phyloP scores from a whole-genome alignment of 2,888 invertebrate species.

The Cryptophagus acutangulus region DNA sequence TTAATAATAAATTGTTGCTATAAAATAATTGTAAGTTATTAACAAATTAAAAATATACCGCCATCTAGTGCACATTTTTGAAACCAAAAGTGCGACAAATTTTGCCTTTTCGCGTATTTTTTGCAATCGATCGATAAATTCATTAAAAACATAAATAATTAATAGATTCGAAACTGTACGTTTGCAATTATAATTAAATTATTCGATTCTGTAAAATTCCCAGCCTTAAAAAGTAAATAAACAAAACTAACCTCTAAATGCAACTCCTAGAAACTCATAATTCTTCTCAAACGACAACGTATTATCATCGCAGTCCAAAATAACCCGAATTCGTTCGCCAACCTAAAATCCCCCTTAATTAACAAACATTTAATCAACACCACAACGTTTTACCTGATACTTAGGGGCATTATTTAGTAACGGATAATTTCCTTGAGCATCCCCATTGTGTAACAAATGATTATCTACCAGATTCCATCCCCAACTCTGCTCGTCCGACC shows the following conservation, averaged over 20 bases:
- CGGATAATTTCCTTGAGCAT: slow-evolving; percentile 91
- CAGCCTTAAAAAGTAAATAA: slow-evolving; percentile 13
- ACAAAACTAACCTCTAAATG: slow-evolving; percentile 90
- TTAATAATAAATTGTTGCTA: too few species aligned
- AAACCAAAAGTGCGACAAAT: too few species aligned
- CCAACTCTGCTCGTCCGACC: slow-evolving; percentile 97
- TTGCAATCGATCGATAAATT: too few species aligned
- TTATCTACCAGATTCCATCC: slow-evolving; percentile 99
- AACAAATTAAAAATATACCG: too few species aligned
- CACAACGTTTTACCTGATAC: slow-evolving; percentile 80
- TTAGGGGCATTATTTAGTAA: slow-evolving; percentile 93
- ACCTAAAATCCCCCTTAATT: slow-evolving; percentile 57
- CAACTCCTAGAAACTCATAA: slow-evolving; percentile 97
- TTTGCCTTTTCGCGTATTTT: too few species aligned
- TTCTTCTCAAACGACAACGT: slow-evolving; percentile 96
- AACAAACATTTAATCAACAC: slow-evolving; percentile 3
- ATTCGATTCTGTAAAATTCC: neutral
- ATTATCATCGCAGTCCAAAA: slow-evolving; percentile 96
- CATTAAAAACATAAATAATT: too few species aligned
- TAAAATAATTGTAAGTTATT: too few species aligned
- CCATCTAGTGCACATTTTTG: too few species aligned
- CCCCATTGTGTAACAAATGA: slow-evolving; percentile 92
- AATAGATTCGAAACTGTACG: too few species aligned
- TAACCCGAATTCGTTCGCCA: slow-evolving; percentile 93
- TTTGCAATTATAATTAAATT: slow-evolving; percentile 3